Evolutionary conservation across 1,140 invertebrate genomes (phyloP).

Genomic region (Cotesia glomerata): DNA sequence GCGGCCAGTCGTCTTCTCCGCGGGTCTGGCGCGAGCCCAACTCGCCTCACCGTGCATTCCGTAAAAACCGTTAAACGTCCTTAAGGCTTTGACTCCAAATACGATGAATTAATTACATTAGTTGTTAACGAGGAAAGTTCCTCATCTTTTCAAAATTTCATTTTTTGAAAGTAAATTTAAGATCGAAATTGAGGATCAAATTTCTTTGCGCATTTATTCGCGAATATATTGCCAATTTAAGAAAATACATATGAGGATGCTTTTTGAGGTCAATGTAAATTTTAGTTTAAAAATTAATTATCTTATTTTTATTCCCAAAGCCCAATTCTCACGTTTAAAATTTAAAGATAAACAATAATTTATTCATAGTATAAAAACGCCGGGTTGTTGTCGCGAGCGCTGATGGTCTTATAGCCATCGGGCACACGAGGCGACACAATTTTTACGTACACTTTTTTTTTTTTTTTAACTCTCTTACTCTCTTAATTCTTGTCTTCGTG

Average conservation of each 20-base stretch:
- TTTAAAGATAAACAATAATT: slow-evolving; percentile 35
- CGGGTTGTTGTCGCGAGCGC: not conserved
- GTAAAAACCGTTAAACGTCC: slow-evolving; percentile 62
- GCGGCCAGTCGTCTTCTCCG: slow-evolving; percentile 50
- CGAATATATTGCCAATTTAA: no score
- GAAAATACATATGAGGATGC: no score
- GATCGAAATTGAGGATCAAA: no score
- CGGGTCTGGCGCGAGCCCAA: slow-evolving; percentile 57
- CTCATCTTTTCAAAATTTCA: no score
- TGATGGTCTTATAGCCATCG: slow-evolving; percentile 11
- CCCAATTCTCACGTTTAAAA: slow-evolving; percentile 24
- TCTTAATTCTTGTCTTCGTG: not conserved
- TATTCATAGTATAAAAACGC: slow-evolving; percentile 31
- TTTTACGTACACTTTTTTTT: slow-evolving; percentile 15
- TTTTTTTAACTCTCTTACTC: not conserved
- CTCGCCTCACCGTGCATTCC: slow-evolving; percentile 55
- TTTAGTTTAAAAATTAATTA: no score
- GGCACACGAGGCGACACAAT: slow-evolving; percentile 26
- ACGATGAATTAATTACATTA: slow-evolving; percentile 1
- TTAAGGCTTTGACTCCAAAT: slow-evolving; percentile 25
- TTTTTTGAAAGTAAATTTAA: no score
- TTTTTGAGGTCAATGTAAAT: no score
- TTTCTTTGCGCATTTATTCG: no score
- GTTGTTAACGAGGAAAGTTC: not conserved
- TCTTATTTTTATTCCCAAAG: not conserved